phyloP scores from a whole-genome alignment of 35 echinoderm and acorn worm species.

The Apostichopus californicus region DNA sequence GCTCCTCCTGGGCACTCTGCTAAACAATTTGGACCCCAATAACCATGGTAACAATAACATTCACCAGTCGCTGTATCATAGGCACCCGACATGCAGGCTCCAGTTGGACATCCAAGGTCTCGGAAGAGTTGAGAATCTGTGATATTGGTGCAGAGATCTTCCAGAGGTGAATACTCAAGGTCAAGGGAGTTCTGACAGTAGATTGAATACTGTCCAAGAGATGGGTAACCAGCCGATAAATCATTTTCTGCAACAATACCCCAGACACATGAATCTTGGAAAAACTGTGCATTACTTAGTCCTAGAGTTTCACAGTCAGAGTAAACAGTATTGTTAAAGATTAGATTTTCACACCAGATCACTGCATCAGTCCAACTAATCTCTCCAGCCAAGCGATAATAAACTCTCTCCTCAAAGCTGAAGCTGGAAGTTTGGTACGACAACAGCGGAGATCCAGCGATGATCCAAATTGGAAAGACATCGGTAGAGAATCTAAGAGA shows the following conservation, averaged over 20 bases:
- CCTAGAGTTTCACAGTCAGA: conserved; percentile 64
- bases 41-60: conserved; percentile 71
- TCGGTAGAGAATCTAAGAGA: conserved; percentile 46
- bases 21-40: conserved; percentile 75
- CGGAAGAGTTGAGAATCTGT: conserved; percentile 44
- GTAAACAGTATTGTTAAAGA: conserved; percentile 54
- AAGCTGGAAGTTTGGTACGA: conserved; percentile 20
- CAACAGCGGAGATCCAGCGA: conserved; percentile 57
- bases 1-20: conserved; percentile 72
- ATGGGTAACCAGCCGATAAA: conserved; percentile 19
- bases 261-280: conserved; percentile 71
- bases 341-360: conserved; percentile 36
- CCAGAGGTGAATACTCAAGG: conserved; percentile 29
- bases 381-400: conserved; percentile 52
- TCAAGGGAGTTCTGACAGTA: conserved; percentile 71
- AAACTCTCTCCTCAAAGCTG: conserved; percentile 54
- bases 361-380: conserved; percentile 54
- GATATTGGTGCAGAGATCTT: conserved; percentile 64
- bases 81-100: conserved; percentile 68
- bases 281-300: conserved; percentile 55
- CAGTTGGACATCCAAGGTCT: conserved; percentile 67
- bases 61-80: conserved; percentile 44
- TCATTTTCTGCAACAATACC: conserved; percentile 38
- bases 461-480: conserved; percentile 52
- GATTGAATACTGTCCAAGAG: conserved; percentile 46